A percentile compares a stretch with the other conserved stretches of the same genome.
These are phyloP conservation scores for Myathropa florea DNA, from an alignment of 2,888 invertebrate genomes.

Conservation along the genomic window DNA sequence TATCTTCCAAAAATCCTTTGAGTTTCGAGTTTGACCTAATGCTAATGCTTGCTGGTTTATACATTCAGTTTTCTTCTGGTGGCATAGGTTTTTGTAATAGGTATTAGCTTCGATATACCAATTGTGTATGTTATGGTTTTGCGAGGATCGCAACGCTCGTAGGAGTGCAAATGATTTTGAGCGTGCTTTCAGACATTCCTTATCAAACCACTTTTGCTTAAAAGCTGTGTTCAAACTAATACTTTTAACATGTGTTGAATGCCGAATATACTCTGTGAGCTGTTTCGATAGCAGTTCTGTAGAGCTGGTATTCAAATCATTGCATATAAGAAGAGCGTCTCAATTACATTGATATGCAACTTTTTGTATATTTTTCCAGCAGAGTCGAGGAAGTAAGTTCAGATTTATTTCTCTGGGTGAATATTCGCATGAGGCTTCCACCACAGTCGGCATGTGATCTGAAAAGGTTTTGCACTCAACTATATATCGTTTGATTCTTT, in stretches of 20 bases:
- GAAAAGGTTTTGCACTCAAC: background rate
- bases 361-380: background rate
- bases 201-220: background rate
- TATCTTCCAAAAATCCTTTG: background rate
- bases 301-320: background rate
- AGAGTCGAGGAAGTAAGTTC: background rate
- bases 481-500: background rate
- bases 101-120: too few species aligned
- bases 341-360: background rate
- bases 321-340: background rate
- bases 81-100: background rate
- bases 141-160: too few species aligned
- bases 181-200: background rate
- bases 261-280: background rate
- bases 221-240: background rate
- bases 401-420: background rate
- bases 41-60: background rate
- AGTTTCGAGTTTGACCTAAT: background rate
- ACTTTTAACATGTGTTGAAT: background rate
- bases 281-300: background rate
- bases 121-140: too few species aligned
- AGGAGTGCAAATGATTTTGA: too few species aligned
- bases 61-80: background rate
- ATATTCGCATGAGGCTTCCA: background rate
- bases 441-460: background rate